phyloP scores from a whole-genome alignment of 2,888 invertebrate species.

The Dascillus cervinus region DNA sequence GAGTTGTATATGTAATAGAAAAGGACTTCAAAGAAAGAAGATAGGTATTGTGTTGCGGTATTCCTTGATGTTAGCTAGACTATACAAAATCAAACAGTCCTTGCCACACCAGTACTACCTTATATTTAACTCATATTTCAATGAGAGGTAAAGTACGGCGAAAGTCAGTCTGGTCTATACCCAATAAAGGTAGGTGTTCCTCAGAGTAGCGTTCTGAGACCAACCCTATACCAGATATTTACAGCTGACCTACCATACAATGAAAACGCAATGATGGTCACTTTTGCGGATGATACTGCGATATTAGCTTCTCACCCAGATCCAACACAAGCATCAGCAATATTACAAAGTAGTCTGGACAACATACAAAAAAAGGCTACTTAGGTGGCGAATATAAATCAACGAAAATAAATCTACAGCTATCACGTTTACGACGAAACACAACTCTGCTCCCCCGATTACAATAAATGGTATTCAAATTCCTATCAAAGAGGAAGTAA shows the following conservation, averaged over 20 bases:
- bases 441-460: conserved; percentile 6
- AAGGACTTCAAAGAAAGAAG: no score
- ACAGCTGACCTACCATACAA: conserved; percentile 1
- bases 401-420: conserved; percentile 2
- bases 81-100: no score
- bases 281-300: conserved; percentile 2
- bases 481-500: conserved; percentile 1
- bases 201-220: neutral
- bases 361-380: conserved; percentile 2
- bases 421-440: conserved; percentile 4
- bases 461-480: conserved; percentile 5
- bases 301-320: conserved; percentile 1
- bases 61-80: no score
- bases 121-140: neutral
- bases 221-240: conserved; percentile 2
- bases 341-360: conserved; percentile 2
- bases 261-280: conserved; percentile 1
- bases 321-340: conserved; percentile 1
- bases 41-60: no score
- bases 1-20: no score
- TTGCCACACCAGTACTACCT: neutral
- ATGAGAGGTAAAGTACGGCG: neutral
- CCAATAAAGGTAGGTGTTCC: neutral
- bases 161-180: conserved; percentile 3
- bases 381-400: conserved; percentile 1